Percentiles rank a stretch among this genome's conserved stretches.
Conservation (phyloP, 2,113 vertebrate genomes). For the Gopherus flavomarginatus region DNA sequence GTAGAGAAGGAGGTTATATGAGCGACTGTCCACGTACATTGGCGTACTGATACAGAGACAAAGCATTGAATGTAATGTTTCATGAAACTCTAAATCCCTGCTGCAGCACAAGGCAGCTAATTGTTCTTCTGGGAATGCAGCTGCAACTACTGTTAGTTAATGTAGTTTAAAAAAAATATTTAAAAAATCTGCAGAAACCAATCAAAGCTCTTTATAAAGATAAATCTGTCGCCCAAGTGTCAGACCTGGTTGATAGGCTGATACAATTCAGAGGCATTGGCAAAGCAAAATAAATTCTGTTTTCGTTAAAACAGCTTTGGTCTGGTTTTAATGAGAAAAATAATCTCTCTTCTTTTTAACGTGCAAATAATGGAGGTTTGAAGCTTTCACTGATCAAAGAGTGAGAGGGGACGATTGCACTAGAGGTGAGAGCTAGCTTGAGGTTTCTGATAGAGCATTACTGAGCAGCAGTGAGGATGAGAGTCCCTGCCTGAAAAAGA, state of each 20-base stretch:
- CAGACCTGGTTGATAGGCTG: neutral
- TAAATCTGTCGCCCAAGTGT: neutral
- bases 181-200: neutral
- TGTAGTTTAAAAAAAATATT: neutral
- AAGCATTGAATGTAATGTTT: neutral
- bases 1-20: neutral
- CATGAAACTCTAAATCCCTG: neutral
- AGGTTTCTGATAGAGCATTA: neutral
- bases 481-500: neutral
- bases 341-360: neutral
- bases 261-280: neutral
- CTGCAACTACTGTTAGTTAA: neutral
- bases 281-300: neutral
- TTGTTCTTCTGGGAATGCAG: neutral
- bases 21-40: neutral
- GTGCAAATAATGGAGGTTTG: neutral
- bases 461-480: neutral
- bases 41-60: neutral
- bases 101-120: neutral
- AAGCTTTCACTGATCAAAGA: neutral
- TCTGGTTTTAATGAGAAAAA: neutral
- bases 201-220: constrained; percentile 6
- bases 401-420: neutral
- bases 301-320: neutral
- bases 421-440: neutral